Conservation (phyloP, 2,888 invertebrate species). For the Platynereis dumerilii region DNA sequence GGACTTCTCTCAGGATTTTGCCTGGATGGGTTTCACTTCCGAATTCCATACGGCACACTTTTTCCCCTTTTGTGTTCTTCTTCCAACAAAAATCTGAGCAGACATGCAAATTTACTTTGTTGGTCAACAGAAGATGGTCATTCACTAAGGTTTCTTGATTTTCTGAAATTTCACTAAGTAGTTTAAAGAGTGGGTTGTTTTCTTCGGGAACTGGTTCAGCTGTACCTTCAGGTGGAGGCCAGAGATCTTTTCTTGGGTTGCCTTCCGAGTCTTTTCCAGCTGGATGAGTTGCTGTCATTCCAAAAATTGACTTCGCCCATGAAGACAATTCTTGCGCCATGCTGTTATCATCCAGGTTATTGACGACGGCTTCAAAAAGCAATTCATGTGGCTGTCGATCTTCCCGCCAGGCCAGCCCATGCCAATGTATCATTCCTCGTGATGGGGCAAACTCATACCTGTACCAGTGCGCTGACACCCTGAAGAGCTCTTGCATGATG, state of each 20-base stretch:
- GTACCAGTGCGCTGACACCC: not conserved
- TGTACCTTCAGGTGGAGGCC: conserved; percentile 42
- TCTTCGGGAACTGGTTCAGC: conserved; percentile 34
- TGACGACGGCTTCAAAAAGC: conserved; percentile 19
- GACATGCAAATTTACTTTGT: no score
- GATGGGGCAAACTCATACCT: conserved; percentile 22
- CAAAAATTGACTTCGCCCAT: conserved; percentile 33
- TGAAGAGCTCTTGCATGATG: no score
- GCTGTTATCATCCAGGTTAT: no score
- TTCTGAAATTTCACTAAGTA: conserved; percentile 1
- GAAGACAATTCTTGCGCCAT: no score
- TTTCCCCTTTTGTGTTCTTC: not conserved
- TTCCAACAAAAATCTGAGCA: conserved; percentile 26
- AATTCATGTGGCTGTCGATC: conserved; percentile 30
- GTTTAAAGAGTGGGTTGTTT: conserved; percentile 36
- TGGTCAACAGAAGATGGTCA: no score
- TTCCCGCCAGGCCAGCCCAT: conserved; percentile 14
- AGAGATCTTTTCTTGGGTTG: conserved; percentile 35
- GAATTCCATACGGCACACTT: conserved; percentile 39
- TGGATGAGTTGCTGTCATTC: conserved; percentile 39
- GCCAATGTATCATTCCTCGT: conserved; percentile 12
- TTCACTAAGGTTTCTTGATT: no score
- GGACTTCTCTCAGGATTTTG: conserved; percentile 22
- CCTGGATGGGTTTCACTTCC: conserved; percentile 28
- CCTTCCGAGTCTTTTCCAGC: conserved; percentile 33